Conservation (phyloP, 2,888 invertebrate genomes). For the Pachymerium ferrugineum region DNA sequence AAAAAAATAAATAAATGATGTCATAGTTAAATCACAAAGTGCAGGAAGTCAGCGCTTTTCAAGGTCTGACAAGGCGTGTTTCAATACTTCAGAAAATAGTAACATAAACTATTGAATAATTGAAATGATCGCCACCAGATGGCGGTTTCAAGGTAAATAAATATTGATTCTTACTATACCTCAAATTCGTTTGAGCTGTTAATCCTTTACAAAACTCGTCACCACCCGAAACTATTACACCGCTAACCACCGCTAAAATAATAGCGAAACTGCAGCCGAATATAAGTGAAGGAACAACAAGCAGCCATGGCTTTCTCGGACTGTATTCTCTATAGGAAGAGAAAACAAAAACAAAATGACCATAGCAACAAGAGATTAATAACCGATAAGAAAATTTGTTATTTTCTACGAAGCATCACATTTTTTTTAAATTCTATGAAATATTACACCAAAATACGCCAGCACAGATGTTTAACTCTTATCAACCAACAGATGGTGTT, state of each 20-base stretch:
- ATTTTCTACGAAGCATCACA: too few species aligned
- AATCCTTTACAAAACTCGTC: neutral
- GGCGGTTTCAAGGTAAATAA: too few species aligned
- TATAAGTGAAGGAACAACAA: constrained; percentile 15
- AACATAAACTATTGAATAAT: too few species aligned
- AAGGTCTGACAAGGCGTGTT: too few species aligned
- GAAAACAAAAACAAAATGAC: neutral
- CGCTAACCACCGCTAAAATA: neutral
- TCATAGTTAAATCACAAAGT: neutral
- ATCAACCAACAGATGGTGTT: too few species aligned
- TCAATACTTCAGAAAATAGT: too few species aligned
- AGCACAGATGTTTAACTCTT: too few species aligned
- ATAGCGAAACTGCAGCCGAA: constrained; percentile 27
- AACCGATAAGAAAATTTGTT: too few species aligned
- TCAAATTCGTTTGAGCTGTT: neutral
- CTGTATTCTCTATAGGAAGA: constrained; percentile 4
- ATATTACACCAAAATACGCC: too few species aligned
- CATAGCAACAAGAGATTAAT: neutral
- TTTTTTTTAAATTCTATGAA: too few species aligned
- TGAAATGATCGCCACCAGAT: too few species aligned
- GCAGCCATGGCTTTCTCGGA: constrained; percentile 27
- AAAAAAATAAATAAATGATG: neutral
- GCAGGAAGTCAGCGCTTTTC: neutral
- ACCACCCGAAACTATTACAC: neutral
- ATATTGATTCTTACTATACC: too few species aligned